Evolutionary conservation across 2,113 vertebrate genomes (phyloP).

Genomic region (Nannobrachium achirus): DNA sequence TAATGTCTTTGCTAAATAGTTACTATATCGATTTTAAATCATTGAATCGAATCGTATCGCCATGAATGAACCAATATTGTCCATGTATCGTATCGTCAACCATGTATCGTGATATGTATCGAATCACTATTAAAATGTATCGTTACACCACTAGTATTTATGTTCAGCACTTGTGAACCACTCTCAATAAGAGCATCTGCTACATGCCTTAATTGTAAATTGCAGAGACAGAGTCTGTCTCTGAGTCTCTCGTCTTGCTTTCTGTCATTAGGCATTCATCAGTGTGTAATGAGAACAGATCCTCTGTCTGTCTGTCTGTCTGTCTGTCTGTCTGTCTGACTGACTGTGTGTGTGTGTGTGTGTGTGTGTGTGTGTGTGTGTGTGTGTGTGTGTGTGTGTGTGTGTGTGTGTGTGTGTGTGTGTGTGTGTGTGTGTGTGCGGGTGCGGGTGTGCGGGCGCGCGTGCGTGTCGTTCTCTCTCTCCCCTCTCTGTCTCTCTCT

Average conservation of each 20-base stretch:
- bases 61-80: no score
- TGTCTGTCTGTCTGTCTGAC: constrained; percentile 13
- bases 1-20: no score
- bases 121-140: no score
- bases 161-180: no score
- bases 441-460: constrained; percentile 2
- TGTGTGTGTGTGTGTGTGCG: constrained; percentile 3
- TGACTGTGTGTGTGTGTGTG: constrained; percentile 12
- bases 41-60: no score
- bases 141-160: no score
- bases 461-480: not conserved
- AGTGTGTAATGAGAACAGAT: constrained; percentile 6
- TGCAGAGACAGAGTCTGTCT: not conserved
- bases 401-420: not conserved
- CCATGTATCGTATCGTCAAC: no score
- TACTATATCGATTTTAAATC: no score
- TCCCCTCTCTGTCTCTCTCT: not conserved
- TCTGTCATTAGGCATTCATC: constrained; percentile 13
- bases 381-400: constrained; percentile 18
- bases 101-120: no score
- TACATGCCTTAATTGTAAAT: no score
- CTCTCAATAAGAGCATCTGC: no score
- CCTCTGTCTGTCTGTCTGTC: constrained; percentile 3
- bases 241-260: constrained; percentile 10
- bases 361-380: constrained; percentile 22